phyloP scores from a whole-genome alignment of 2,797 vertebrate genomes.

The Neosalanx taihuensis region DNA sequence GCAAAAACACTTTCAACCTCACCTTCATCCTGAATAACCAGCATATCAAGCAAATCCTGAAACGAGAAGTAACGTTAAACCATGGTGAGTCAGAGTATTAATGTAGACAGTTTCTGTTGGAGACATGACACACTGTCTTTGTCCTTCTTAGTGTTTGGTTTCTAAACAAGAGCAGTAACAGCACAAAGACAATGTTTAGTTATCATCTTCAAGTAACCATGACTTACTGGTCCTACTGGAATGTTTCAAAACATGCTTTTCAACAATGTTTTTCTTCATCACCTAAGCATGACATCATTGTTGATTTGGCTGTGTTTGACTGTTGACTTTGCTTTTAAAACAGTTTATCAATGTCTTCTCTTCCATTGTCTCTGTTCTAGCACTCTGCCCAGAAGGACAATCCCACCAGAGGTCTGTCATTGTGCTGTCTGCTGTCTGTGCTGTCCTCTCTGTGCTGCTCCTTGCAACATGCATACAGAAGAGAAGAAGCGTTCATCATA shows the following conservation, averaged over 20 bases:
- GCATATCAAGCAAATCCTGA: slow-evolving; percentile 28
- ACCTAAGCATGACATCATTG: too few relatives aligned
- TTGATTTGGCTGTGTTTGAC: too few relatives aligned
- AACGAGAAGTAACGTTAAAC: slow-evolving; percentile 27
- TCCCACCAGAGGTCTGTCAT: neutral
- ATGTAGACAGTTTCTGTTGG: too few relatives aligned
- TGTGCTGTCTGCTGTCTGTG: neutral
- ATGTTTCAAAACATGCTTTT: neutral
- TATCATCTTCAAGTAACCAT: too few relatives aligned
- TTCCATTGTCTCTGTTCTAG: slow-evolving; percentile 4
- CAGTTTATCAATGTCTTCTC: neutral
- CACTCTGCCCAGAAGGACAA: neutral
- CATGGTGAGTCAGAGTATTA: slow-evolving; percentile 25
- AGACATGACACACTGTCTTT: too few relatives aligned
- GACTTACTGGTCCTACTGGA: neutral
- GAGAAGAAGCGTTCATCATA: neutral
- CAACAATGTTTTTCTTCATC: too few relatives aligned
- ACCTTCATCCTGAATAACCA: slow-evolving; percentile 42
- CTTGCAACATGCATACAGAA: neutral
- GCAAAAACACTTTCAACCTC: slow-evolving; percentile 12
- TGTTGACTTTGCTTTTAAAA: too few relatives aligned
- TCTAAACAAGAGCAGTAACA: too few relatives aligned
- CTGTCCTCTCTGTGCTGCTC: neutral
- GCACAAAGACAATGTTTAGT: too few relatives aligned
- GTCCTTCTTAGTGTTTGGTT: too few relatives aligned